Conservation (phyloP, 1,140 invertebrate genomes). For the Ips typographus region DNA sequence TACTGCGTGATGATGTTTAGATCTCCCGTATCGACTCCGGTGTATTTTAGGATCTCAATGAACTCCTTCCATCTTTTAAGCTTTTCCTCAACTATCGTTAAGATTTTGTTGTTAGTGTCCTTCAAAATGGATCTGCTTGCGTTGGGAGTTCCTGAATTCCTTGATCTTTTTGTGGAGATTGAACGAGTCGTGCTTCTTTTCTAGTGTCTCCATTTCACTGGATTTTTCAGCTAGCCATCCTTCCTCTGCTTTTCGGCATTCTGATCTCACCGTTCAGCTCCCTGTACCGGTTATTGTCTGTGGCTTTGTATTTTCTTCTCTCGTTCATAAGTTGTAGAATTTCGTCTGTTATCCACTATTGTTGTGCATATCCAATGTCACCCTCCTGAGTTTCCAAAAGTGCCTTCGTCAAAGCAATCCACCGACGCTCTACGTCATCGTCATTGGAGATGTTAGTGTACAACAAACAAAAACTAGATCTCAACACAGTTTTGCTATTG, state of each 20-base stretch:
- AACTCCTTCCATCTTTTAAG: too few relatives aligned
- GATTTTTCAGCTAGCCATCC: conserved; percentile 20
- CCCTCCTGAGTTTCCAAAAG: conserved; percentile 1
- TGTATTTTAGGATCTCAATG: too few relatives aligned
- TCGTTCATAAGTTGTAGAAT: conserved; percentile 16
- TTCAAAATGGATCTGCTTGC: too few relatives aligned
- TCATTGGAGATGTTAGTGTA: not conserved
- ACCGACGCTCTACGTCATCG: conserved; percentile 7
- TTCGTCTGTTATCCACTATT: conserved; percentile 13
- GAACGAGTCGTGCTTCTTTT: conserved; percentile 11
- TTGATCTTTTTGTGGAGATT: conserved; percentile 9
- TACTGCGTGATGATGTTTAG: too few relatives aligned
- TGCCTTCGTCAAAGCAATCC: conserved; percentile 1
- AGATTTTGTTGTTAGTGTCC: too few relatives aligned
- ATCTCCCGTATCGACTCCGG: too few relatives aligned
- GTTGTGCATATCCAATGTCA: conserved; percentile 15
- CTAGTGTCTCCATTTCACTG: conserved; percentile 14
- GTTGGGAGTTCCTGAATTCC: too few relatives aligned
- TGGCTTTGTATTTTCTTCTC: conserved; percentile 10
- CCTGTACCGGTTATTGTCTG: not conserved
- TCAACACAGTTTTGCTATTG: too few relatives aligned
- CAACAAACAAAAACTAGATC: too few relatives aligned
- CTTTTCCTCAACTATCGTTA: too few relatives aligned
- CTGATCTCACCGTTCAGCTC: conserved; percentile 8
- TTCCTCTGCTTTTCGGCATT: conserved; percentile 13